phyloP scores from a whole-genome alignment of 2,113 vertebrate genomes.

The Ginglymostoma cirratum region DNA sequence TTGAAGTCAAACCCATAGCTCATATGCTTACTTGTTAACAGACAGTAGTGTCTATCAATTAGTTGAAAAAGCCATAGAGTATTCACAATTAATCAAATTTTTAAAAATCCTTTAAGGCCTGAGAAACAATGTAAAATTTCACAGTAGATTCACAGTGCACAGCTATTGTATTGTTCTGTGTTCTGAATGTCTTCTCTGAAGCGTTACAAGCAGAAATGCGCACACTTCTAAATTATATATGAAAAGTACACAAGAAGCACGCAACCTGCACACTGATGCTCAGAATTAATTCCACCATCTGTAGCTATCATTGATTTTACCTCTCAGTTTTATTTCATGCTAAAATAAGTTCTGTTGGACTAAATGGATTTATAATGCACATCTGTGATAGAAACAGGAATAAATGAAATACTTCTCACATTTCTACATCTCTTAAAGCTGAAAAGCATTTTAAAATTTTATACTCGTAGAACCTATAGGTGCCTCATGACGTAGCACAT shows the following conservation, averaged over 20 bases:
- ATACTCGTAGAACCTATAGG: background rate
- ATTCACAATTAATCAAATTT: background rate
- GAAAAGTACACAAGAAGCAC: background rate
- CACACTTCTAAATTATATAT: background rate
- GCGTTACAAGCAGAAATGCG: no score
- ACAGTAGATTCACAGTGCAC: background rate
- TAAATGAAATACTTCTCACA: background rate
- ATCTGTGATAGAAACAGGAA: background rate
- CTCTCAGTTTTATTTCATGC: background rate
- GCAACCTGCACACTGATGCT: background rate
- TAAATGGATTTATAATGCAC: slow-evolving; percentile 15
- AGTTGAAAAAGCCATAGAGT: background rate
- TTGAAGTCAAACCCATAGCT: background rate
- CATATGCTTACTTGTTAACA: background rate
- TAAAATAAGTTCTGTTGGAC: background rate
- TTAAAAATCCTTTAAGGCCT: background rate
- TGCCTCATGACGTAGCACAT: background rate
- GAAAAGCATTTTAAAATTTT: background rate
- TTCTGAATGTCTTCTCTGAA: background rate
- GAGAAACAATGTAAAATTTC: background rate
- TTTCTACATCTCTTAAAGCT: background rate
- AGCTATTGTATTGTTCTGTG: background rate
- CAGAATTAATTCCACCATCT: background rate
- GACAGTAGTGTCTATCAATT: background rate
- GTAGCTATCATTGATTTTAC: background rate